Conservation (phyloP, 2,888 invertebrate genomes). For the Harmothoe impar region DNA sequence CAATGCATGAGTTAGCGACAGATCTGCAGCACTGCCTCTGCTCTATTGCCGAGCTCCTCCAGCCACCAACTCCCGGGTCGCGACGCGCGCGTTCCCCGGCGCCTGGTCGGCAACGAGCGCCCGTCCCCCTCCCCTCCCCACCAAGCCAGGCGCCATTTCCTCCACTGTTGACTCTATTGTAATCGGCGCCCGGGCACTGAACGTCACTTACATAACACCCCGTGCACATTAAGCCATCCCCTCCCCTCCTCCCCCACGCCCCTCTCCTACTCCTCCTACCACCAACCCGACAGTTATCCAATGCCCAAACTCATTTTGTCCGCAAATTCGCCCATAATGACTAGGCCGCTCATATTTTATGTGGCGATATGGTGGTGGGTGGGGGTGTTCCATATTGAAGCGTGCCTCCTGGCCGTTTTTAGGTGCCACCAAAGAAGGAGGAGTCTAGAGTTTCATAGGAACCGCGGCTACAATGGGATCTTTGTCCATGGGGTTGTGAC, state of each 20-base stretch:
- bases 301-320: conserved; percentile 55
- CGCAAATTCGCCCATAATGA: conserved; percentile 35
- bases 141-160: background rate
- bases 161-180: conserved; percentile 34
- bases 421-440: background rate
- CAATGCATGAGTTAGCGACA: too few relatives aligned
- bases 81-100: background rate
- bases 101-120: background rate
- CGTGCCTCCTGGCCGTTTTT: conserved; percentile 10
- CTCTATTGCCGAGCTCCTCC: background rate
- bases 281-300: background rate
- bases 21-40: too few relatives aligned
- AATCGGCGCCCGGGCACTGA: conserved; percentile 8
- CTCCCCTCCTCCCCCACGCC: background rate
- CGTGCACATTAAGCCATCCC: background rate
- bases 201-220: conserved; percentile 35
- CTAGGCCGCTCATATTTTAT: conserved; percentile 35
- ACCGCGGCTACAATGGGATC: background rate
- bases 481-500: background rate
- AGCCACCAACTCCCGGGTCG: background rate
- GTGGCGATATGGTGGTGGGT: background rate
- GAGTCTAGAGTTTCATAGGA: background rate
- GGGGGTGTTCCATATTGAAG: background rate
- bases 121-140: background rate
- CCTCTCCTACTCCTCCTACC: background rate